These are phyloP conservation scores for Eupithecia centaureata DNA, from an alignment of 2,888 invertebrate genomes.

Conservation along the genomic window DNA sequence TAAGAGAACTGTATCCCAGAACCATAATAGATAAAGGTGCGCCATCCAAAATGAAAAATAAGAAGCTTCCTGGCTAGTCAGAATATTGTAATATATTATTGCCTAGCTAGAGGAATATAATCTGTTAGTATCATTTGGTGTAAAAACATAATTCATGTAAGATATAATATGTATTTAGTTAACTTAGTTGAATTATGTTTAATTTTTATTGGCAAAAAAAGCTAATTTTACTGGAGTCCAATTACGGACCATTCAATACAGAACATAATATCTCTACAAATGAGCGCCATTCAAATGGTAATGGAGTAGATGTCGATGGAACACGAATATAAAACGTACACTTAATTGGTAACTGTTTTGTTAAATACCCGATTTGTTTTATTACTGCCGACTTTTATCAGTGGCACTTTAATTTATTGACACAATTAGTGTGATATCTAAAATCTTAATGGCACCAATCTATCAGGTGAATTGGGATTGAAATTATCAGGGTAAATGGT, in stretches of 20 bases:
- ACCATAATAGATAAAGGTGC: too few relatives aligned
- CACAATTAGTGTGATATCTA: not conserved
- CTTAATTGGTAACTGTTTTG: conserved; percentile 30
- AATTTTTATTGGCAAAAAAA: not conserved
- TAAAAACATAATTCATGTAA: too few relatives aligned
- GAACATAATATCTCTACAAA: conserved; percentile 33
- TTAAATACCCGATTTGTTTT: conserved; percentile 16
- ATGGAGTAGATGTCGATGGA: conserved; percentile 28
- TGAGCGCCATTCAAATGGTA: conserved; percentile 40
- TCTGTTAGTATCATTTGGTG: too few relatives aligned
- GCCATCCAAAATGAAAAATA: too few relatives aligned
- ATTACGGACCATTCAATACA: conserved; percentile 18
- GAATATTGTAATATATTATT: too few relatives aligned
- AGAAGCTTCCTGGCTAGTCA: too few relatives aligned
- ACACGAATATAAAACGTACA: conserved; percentile 31
- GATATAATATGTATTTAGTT: too few relatives aligned
- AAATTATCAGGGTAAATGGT: not conserved
- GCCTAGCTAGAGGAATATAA: too few relatives aligned
- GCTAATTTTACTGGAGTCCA: conserved; percentile 9
- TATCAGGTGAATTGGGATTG: not conserved
- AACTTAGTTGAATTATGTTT: too few relatives aligned
- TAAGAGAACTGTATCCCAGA: too few relatives aligned
- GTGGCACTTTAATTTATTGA: not conserved
- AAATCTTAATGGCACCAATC: not conserved
- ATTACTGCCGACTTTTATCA: not conserved